Base-by-base conservation (phyloP, 2,113 vertebrate species). In the Dasyornis broadbenti region DNA sequence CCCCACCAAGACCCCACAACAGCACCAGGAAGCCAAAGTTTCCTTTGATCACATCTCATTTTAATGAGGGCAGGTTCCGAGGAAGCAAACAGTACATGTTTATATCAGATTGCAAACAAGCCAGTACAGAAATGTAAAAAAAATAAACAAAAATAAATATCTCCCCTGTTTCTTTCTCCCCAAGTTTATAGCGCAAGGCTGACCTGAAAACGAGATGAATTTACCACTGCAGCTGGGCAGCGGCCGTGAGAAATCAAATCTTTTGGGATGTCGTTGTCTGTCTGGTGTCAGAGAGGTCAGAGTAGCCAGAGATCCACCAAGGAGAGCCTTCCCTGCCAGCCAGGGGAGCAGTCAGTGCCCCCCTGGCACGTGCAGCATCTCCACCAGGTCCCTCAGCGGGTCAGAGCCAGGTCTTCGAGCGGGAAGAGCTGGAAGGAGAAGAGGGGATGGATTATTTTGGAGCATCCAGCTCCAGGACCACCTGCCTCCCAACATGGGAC, bases 41-140 rank as follows among this genome's bases (percentile, higher is more conserved):
- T 93, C 82, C 57, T 94, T 96, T 94, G 88, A 94, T 96, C 81
- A 26, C 28, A 86, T 94, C 79, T 95, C 69, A 65, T 85, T 97
- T 97, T 96, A 97, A 96, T 97, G 95, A 95, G 94, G 91, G 80
- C 91, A 93, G 83, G 82, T 47, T 92, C 94, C 53, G 35, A 92
- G 91, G 94, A 92, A 92, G 95, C 89, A 6, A 82, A 86, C 64
- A 82, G 92, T 81, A 79, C 86, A 37, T 35, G 52, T 87, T 76
- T 83, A 69, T 60, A 16, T 92, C 59, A 68, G 82, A 79, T 37
- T 88, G 96, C 95, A 87, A 94, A 96, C 86, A 73, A 95, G 88
- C 77, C 7, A 20, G 93, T 82, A 79, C 79, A 80, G 96, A 88
- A 80, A 92, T 94, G 84, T 94, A 95, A 91, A 95, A 97, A 91